Base-by-base conservation (phyloP, 2,888 invertebrate species). In the Odontocerum albicorne region DNA sequence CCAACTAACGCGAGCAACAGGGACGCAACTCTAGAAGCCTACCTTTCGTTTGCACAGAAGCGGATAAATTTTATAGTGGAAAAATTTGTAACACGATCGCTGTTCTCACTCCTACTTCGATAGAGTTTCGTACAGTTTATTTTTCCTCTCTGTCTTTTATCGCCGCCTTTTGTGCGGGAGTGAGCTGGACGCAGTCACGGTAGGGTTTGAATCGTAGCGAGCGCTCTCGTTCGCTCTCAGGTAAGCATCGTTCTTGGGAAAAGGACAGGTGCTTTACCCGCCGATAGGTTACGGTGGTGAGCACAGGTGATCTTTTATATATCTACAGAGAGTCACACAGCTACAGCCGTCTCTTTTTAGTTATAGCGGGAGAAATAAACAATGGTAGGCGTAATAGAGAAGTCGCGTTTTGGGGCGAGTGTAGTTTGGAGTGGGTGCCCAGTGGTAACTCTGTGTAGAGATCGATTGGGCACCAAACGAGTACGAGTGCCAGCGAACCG, bases 231-330 rank as follows among this genome's bases (percentile, higher is more conserved):
- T 72, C 70, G 71, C 69, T 72, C 75, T 73, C 63, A 74, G 72
- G 66, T 75, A 73, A 73, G 77, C 77, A 71, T 77, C 71, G 27
- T 74, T 68, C 66, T 74, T 69, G 73, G 67, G 77, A 78, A 75
- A 77, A 76, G 75, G 78, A 77, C 76, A 75, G 77, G 74, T 75
- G 76, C 73, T 72, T 70, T 74, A 74, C 73, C 71, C 72, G 68
- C 38, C 45, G 22, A 67, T 72, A 71, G 74, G 76, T 77, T 76
- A 75, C 77, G 71, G 77, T 76, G 77, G 77, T 77, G 74, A 77
- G 73, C 78, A 77, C 75, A 75, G 75, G 75, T 77, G 77, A 77
- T 75, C 77, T 77, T 78, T 75, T 72, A 72, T 39, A 39, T 32
- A 19, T 32, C n/a, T n/a, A n/a, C n/a, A n/a, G n/a, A n/a, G n/a